Conservation (phyloP, 2,888 invertebrate species). For the Scaptomyza reducta region DNA sequence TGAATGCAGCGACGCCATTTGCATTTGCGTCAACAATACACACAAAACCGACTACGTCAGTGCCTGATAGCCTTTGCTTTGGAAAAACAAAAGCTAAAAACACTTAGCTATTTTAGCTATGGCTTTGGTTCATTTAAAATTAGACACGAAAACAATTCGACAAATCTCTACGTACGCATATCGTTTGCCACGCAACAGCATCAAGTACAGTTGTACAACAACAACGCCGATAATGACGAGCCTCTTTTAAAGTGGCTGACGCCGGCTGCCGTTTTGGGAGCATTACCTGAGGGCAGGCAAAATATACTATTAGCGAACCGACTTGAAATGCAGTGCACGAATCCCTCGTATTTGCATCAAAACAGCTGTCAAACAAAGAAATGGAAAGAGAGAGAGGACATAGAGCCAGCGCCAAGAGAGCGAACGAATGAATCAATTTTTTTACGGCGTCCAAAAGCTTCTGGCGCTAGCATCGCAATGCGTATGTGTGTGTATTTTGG, state of each 20-base stretch:
- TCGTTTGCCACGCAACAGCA: constrained; percentile 36
- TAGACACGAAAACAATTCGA: constrained; percentile 64
- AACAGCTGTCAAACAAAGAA: constrained; percentile 46
- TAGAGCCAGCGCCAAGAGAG: constrained; percentile 8
- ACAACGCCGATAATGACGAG: constrained; percentile 49
- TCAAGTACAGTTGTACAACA: constrained; percentile 69
- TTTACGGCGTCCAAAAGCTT: constrained; percentile 50
- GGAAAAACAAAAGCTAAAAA: constrained; percentile 8
- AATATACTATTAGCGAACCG: constrained; percentile 29
- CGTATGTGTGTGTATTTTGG: constrained; percentile 25
- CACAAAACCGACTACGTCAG: constrained; percentile 62
- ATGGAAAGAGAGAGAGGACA: constrained; percentile 1
- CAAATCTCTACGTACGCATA: constrained; percentile 58
- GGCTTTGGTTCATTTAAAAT: constrained; percentile 67
- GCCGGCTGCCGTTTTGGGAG: not conserved
- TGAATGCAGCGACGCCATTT: constrained; percentile 68
- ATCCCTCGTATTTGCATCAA: constrained; percentile 46
- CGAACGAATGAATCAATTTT: constrained; percentile 3
- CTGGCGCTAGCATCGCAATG: constrained; percentile 16
- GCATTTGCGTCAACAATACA: constrained; percentile 67
- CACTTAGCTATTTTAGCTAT: constrained; percentile 35
- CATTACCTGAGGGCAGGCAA: constrained; percentile 26
- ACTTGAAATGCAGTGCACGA: constrained; percentile 32
- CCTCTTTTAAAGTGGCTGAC: constrained; percentile 36
- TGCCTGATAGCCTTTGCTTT: constrained; percentile 33